These are phyloP conservation scores for Graptemys geographica DNA, from an alignment of 2,797 vertebrate genomes.

Conservation along the genomic window DNA sequence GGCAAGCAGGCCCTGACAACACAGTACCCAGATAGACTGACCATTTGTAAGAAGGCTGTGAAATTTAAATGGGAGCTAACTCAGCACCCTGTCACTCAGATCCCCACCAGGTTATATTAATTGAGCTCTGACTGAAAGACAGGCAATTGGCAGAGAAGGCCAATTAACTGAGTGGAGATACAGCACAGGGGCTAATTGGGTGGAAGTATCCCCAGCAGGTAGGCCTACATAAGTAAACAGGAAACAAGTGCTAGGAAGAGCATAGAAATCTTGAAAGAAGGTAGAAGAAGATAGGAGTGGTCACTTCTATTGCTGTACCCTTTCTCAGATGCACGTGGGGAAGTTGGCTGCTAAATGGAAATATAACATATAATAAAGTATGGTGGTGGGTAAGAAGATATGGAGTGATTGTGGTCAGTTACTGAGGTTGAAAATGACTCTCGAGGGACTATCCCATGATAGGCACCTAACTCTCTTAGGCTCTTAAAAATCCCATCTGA, in stretches of 20 bases:
- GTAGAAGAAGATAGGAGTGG: neutral
- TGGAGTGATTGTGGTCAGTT: neutral
- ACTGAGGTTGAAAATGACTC: neutral
- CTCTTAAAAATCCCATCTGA: neutral
- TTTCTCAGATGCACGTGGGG: neutral
- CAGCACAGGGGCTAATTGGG: neutral
- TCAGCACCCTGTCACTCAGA: neutral
- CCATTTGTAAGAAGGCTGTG: neutral
- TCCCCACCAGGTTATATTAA: neutral
- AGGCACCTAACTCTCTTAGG: neutral
- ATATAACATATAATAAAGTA: neutral
- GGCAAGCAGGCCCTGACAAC: neutral
- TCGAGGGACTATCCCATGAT: neutral
- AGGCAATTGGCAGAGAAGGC: neutral
- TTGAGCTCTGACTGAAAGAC: neutral
- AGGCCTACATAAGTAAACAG: neutral
- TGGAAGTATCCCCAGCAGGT: neutral
- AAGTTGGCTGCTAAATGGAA: neutral
- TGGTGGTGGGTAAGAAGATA: neutral
- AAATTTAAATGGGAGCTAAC: neutral
- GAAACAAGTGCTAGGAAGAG: neutral
- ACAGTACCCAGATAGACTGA: neutral
- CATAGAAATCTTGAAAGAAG: neutral
- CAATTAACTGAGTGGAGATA: neutral
- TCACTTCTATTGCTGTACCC: neutral